Evolutionary conservation across 2,113 vertebrate species (phyloP).

Genomic region (Megalops atlanticus): DNA sequence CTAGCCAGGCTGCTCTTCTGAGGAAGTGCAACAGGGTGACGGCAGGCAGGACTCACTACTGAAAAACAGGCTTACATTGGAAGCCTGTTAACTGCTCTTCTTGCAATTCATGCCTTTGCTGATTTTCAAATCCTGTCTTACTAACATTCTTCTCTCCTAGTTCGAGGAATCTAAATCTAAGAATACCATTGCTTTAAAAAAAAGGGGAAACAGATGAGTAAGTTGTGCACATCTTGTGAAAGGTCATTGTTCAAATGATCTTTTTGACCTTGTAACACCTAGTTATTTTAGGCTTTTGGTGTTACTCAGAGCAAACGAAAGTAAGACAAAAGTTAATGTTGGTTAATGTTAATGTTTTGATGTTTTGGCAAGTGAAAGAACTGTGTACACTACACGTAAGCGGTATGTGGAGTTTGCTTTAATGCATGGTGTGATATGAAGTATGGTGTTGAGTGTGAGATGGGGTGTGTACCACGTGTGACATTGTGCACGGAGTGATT

Average conservation of each 20-base stretch:
- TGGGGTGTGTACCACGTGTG: not conserved
- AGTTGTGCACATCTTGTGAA: not conserved
- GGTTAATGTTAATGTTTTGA: too few relatives aligned
- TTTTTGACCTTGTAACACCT: not conserved
- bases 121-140: not conserved
- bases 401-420: not conserved
- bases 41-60: not conserved
- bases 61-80: not conserved
- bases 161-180: not conserved
- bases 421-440: not conserved
- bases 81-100: not conserved
- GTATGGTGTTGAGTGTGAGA: not conserved
- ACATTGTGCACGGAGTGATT: too few relatives aligned
- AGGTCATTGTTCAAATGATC: not conserved
- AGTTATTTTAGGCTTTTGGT: not conserved
- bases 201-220: not conserved
- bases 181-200: not conserved
- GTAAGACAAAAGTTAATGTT: too few relatives aligned
- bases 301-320: not conserved
- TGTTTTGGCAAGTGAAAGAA: not conserved
- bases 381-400: not conserved
- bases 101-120: not conserved
- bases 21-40: slow-evolving; percentile 3
- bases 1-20: not conserved
- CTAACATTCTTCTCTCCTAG: not conserved